Percentiles rank a stretch among this genome's conserved stretches.
Evolutionary conservation across 2,888 invertebrate genomes (phyloP).

Genomic region (Cephus rjabovi): DNA sequence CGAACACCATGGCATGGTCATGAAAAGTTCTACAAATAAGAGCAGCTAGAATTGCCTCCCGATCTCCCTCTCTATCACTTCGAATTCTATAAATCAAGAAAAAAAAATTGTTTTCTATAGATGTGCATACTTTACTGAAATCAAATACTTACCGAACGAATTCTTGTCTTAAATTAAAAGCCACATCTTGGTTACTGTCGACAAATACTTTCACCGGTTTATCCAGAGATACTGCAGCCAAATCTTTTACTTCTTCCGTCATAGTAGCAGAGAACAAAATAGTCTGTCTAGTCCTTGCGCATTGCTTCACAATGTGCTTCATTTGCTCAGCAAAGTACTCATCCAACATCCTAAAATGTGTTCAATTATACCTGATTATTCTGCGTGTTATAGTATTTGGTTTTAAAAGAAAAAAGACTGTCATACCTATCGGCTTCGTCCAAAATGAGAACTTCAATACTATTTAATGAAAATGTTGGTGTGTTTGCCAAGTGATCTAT

Average conservation of each 20-base stretch:
- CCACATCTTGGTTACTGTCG: slow-evolving; percentile 95
- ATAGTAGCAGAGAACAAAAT: slow-evolving; percentile 99
- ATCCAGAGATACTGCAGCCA: slow-evolving; percentile 91
- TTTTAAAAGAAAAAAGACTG: background rate
- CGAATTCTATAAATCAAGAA: slow-evolving; percentile 74
- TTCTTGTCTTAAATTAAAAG: slow-evolving; percentile 95
- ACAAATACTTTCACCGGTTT: slow-evolving; percentile 96
- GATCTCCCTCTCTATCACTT: slow-evolving; percentile 88
- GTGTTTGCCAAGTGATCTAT: slow-evolving; percentile 98
- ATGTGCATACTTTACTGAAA: background rate
- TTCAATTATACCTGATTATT: background rate
- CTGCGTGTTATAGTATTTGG: background rate
- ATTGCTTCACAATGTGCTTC: slow-evolving; percentile 96
- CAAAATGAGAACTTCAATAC: slow-evolving; percentile 88
- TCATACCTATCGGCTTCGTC: slow-evolving; percentile 80
- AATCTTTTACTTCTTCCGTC: slow-evolving; percentile 97
- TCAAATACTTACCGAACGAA: slow-evolving; percentile 77
- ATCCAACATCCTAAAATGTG: slow-evolving; percentile 85
- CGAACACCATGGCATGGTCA: slow-evolving; percentile 93
- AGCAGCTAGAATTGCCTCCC: slow-evolving; percentile 89
- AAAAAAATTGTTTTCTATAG: background rate
- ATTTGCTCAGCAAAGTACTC: slow-evolving; percentile 99
- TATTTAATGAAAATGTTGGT: slow-evolving; percentile 89
- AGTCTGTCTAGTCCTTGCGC: slow-evolving; percentile 91
- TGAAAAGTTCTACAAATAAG: slow-evolving; percentile 90